Conservation (phyloP, 2,113 vertebrate species). For the Picathartes gymnocephalus region DNA sequence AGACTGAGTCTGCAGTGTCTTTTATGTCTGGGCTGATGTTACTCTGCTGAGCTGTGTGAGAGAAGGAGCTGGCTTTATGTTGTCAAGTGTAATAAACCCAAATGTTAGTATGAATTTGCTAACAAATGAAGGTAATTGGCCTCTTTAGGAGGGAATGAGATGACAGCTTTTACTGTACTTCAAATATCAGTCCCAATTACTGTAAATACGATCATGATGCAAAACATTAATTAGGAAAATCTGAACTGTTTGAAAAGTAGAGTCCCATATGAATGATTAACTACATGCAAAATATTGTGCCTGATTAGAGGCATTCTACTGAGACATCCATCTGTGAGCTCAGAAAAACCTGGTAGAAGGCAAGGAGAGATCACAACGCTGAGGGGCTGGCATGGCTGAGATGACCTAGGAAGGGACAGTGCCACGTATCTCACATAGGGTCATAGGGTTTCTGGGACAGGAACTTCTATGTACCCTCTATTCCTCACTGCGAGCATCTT, state of each 20-base stretch:
- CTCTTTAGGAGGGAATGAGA: conserved; percentile 51
- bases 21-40: neutral
- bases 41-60: neutral
- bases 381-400: neutral
- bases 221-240: conserved; percentile 70
- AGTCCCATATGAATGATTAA: conserved; percentile 64
- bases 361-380: neutral
- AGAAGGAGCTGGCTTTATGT: conserved; percentile 4
- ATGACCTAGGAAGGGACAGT: neutral
- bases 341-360: neutral
- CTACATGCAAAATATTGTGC: conserved; percentile 49
- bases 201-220: conserved; percentile 66
- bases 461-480: neutral
- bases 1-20: neutral
- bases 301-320: conserved; percentile 51
- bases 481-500: neutral
- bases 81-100: conserved; percentile 36
- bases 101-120: conserved; percentile 50
- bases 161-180: conserved; percentile 71
- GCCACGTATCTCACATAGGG: neutral
- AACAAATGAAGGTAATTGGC: conserved; percentile 65
- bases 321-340: conserved; percentile 57
- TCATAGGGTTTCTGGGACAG: neutral
- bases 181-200: conserved; percentile 67
- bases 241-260: conserved; percentile 52